These are phyloP conservation scores for Brachionus plicatilis DNA, from an alignment of 1,140 invertebrate genomes.

Conservation along the genomic window DNA sequence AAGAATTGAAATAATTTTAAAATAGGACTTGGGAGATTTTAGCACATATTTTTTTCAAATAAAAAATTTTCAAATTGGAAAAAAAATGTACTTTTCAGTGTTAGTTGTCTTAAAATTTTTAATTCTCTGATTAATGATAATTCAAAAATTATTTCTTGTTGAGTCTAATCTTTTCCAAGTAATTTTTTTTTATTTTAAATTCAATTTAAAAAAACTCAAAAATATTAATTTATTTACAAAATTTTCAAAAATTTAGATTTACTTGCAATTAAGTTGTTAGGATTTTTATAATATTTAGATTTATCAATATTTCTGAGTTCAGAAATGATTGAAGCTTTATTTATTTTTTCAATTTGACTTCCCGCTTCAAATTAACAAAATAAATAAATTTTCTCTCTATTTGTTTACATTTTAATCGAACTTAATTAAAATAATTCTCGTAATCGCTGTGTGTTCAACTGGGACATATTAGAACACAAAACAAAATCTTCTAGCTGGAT, in stretches of 20 bases:
- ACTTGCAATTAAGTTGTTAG: background rate
- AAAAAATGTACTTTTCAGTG: too few species aligned
- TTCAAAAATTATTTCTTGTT: too few species aligned
- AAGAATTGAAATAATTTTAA: too few species aligned
- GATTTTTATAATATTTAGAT: too few species aligned
- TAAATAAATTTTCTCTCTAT: background rate
- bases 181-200: background rate
- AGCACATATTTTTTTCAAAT: too few species aligned
- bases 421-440: constrained; percentile 13
- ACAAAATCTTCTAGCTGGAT: background rate
- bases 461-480: background rate
- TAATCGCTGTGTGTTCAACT: background rate
- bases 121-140: too few species aligned
- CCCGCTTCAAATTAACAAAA: background rate
- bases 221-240: too few species aligned
- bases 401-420: constrained; percentile 17
- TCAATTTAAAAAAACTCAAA: background rate
- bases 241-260: background rate
- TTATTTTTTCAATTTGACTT: background rate
- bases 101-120: too few species aligned
- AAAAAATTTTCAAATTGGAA: too few species aligned
- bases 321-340: background rate
- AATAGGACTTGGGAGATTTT: too few species aligned
- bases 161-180: too few species aligned
- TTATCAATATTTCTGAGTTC: background rate